Conservation (phyloP, 30 jellyfish, hydroid and myxozoan genomes). For the Turritopsis rubra region DNA sequence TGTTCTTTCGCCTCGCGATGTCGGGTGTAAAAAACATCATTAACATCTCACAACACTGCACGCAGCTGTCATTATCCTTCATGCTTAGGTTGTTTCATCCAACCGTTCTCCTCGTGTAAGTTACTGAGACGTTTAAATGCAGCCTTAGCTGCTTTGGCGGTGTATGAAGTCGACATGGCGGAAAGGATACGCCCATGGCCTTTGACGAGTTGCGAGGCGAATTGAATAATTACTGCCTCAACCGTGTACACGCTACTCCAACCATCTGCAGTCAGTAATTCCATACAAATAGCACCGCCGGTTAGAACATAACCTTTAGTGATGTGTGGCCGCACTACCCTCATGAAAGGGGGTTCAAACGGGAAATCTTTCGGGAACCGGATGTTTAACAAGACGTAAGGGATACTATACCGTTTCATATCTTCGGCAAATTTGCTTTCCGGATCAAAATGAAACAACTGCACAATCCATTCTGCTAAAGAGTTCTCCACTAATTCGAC, state of each 20-base stretch:
- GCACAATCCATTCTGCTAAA: conserved; percentile 65
- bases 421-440: conserved; percentile 55
- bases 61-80: conserved; percentile 42
- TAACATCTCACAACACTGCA: background rate
- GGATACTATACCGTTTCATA: conserved; percentile 37
- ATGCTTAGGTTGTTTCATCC: conserved; percentile 74
- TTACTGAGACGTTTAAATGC: conserved; percentile 63
- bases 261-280: conserved; percentile 68
- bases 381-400: conserved; percentile 44
- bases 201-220: conserved; percentile 64
- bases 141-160: conserved; percentile 56
- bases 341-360: conserved; percentile 73
- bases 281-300: conserved; percentile 98
- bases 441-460: conserved; percentile 45
- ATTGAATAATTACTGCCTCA: conserved; percentile 76
- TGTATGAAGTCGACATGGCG: conserved; percentile 32
- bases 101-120: conserved; percentile 66
- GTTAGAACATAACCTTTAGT: conserved; percentile 66
- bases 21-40: no score
- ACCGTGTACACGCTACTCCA: conserved; percentile 88
- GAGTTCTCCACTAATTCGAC: conserved; percentile 65
- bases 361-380: conserved; percentile 81
- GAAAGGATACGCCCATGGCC: conserved; percentile 68
- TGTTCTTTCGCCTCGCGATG: no score
- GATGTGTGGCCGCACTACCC: conserved; percentile 74